Evolutionary conservation across 2,888 invertebrate genomes (phyloP), one percentile per base, ranked within the genome.

Genomic region (Trissonchulus latispiculum): DNA sequence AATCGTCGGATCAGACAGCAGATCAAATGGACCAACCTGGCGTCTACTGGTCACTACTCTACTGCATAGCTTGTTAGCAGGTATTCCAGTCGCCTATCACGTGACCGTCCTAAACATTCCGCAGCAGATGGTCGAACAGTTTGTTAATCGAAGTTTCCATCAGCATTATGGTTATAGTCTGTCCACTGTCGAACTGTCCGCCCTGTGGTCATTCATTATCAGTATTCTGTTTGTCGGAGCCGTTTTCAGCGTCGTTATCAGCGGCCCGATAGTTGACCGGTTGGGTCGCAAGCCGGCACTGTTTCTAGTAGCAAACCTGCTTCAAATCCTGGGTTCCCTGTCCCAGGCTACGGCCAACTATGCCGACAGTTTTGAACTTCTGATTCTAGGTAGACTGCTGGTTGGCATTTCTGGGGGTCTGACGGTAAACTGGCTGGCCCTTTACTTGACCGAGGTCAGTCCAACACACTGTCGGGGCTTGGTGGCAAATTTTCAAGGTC

Each of bases 401-500:
- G 15, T 59, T 37, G 71, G 71, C 2, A 23, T 28, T 15, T 15
- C 23, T n/a, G 35, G 23, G n/a, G 71, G 71, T 1, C 33, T 71
- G 15, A 31, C 71, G 23, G n/a, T 2, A 23, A 32, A 18, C 8
- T 32, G 29, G 18, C 33, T 71, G 61, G 71, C 36, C 2, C 8
- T 71, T 29, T 62, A 66, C 18, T 28, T 71, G 62, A 71, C 71
- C 2, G 71, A 71, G 33, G 48, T 18, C 8, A 70, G 70, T 59
- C 68, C 68, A 33, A 31, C 8, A 2, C 8, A 68, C 8, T 32
- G 8, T 68, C 68, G 68, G n/a, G 68, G 68, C 15, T 3, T 32
- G 32, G 18, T 33, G 15, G 18, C 8, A 2, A 68, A 31, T n/a
- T 70, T 36, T 59, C 36, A 66, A 23, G 70, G 70, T 48, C 28